Base-by-base conservation (phyloP, 2,797 vertebrate genomes). In the Lepidocolaptes lacrymiger region DNA sequence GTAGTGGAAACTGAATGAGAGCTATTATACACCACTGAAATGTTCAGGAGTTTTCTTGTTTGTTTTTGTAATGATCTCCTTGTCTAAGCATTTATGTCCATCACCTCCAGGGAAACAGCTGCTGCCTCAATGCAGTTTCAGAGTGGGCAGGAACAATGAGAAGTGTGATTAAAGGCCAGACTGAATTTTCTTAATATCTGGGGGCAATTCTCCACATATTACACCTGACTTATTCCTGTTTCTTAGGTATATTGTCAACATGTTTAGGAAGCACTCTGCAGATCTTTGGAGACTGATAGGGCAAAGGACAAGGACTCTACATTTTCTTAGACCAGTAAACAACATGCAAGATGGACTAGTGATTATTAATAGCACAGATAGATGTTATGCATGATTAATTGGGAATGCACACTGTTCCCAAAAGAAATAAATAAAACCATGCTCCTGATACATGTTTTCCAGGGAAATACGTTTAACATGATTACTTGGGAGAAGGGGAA, bases 101-200 rank as follows among this genome's bases (percentile, higher is more conserved):
- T 17, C 4, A 1, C 13, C 58, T 78, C 49, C 36, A 6, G 14
- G 37, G 61, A 49, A 58, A 49, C 0, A 0, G n/a, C 36, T 76
- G 37, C 28, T 81, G 24, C 23, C 21, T 68, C 44, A n/a, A 27
- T 15, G 21, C 7, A 2, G 9, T 66, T 84, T 62, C 46, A 61
- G 61, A 64, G 62, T 1, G 7, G 32, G 22, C 56, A 88, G 46
- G 24, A 83, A 28, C 20, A 51, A 36, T 1, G 5, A 0, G 4
- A 90, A n/a, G 34, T 61, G 9, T 1, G 3, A 48, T 55, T 76
- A 55, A 64, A 32, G 10, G 19, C 39, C 69, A 39, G 23, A 16
- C 13, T 55, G 30, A 73, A 41, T 73, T 75, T 52, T 52, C 39
- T 28, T 30, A 43, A n/a, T 27, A 46, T 17, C 22, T 62, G 17